phyloP scores from a whole-genome alignment of 2,113 vertebrate species.

The Orthochromis indermauri region DNA sequence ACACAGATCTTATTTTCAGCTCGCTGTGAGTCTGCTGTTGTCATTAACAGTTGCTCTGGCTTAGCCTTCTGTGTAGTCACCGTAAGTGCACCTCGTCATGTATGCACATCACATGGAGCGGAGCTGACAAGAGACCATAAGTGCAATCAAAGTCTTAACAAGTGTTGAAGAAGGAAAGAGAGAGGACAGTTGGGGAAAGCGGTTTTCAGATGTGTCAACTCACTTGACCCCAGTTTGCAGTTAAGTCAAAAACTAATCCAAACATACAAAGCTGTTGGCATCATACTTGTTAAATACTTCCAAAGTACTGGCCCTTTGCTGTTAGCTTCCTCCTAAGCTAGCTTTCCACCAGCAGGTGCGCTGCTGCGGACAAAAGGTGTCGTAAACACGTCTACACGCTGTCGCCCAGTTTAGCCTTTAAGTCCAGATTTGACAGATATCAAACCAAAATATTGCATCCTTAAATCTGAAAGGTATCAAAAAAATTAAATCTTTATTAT shows the following conservation, averaged over 20 bases:
- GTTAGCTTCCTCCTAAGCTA: background rate
- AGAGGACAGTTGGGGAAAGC: background rate
- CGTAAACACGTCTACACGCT: background rate
- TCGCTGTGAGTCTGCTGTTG: background rate
- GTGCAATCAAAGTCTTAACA: background rate
- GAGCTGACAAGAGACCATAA: background rate
- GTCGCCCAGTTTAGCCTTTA: background rate
- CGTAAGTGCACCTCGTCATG: background rate
- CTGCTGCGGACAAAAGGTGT: background rate
- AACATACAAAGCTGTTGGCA: background rate
- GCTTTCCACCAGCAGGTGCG: background rate
- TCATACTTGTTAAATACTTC: background rate
- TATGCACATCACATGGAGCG: background rate
- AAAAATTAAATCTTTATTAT: background rate
- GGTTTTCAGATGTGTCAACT: background rate
- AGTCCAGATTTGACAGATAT: background rate
- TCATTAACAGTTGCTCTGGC: background rate
- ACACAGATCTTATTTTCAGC: background rate
- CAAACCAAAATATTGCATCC: background rate
- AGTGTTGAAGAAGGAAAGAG: background rate
- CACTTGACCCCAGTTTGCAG: background rate
- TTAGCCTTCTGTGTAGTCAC: background rate
- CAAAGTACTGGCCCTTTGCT: background rate
- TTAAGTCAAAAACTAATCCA: background rate
- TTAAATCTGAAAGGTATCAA: background rate